A percentile compares a stretch with the other conserved stretches of the same genome.
phyloP scores from a whole-genome alignment of 2,797 vertebrate genomes.

The Rhinatrema bivittatum region DNA sequence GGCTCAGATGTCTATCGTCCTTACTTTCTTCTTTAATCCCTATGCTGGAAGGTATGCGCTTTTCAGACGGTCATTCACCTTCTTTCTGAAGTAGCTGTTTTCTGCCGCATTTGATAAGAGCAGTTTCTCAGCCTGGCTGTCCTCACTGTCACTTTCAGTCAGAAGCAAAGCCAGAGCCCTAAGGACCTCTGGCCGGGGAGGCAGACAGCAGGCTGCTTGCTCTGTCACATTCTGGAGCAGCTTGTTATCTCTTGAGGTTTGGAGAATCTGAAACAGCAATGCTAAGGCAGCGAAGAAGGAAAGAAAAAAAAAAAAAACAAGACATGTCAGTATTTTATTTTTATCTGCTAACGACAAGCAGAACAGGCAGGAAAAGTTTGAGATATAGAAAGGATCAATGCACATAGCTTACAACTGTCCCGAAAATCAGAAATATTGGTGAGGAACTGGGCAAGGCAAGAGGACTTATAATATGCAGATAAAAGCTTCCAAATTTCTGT shows the following conservation, averaged over 20 bases:
- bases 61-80: conserved; percentile 61
- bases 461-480: no score
- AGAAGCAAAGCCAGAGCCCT: conserved; percentile 75
- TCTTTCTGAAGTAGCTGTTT: conserved; percentile 73
- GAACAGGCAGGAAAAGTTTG: no score
- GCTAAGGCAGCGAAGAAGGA: no score
- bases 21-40: no score
- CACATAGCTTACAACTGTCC: no score
- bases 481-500: no score
- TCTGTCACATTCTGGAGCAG: conserved; percentile 61
- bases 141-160: conserved; percentile 60
- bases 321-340: not conserved
- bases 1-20: no score
- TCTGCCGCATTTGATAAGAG: conserved; percentile 70
- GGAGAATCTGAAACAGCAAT: conserved; percentile 64
- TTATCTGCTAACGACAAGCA: not conserved
- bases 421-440: no score
- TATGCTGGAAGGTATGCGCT: no score
- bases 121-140: conserved; percentile 62
- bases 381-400: no score
- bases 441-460: no score
- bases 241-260: conserved; percentile 53
- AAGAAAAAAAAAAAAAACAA: conserved; percentile 7
- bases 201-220: conserved; percentile 58
- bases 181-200: conserved; percentile 68